These are phyloP conservation scores for Stegana nigrithorax DNA, from an alignment of 2,888 invertebrate genomes.

Conservation along the genomic window DNA sequence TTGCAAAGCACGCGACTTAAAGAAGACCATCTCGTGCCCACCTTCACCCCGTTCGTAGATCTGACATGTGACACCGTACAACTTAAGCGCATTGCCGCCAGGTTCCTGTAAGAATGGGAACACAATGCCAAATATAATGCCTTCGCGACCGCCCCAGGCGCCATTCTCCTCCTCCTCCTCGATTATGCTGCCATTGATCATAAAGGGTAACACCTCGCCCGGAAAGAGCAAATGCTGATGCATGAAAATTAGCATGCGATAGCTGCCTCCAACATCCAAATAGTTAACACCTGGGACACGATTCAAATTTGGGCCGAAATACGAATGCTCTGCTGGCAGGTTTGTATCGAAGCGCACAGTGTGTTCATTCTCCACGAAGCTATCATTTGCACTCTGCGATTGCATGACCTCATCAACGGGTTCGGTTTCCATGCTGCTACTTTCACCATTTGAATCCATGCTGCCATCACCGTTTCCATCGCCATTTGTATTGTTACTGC, in stretches of 20 bases:
- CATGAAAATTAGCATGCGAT: constrained; percentile 72
- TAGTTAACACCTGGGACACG: constrained; percentile 76
- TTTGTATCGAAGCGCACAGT: constrained; percentile 70
- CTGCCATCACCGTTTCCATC: constrained; percentile 15
- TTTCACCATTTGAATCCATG: neutral
- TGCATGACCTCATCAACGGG: constrained; percentile 5
- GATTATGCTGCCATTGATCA: constrained; percentile 69
- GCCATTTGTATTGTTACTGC: constrained; percentile 27
- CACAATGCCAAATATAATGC: constrained; percentile 65
- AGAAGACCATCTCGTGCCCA: constrained; percentile 68
- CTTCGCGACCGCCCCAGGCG: constrained; percentile 43
- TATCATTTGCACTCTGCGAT: constrained; percentile 24
- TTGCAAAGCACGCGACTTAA: constrained; percentile 82
- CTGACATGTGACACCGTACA: constrained; percentile 68
- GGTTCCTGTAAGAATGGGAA: constrained; percentile 57
- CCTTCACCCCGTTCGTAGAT: constrained; percentile 66
- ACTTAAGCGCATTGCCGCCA: constrained; percentile 36
- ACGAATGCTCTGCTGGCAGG: constrained; percentile 72
- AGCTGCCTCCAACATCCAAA: constrained; percentile 71
- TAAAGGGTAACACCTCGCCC: constrained; percentile 83
- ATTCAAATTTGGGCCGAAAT: constrained; percentile 69
- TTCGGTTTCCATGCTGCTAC: constrained; percentile 1
- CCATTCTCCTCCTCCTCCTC: constrained; percentile 56
- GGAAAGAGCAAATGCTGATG: constrained; percentile 78
- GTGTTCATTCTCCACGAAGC: constrained; percentile 44